Evolutionary conservation across 1,140 invertebrate genomes (phyloP).

Genomic region (Rhyzopertha dominica): DNA sequence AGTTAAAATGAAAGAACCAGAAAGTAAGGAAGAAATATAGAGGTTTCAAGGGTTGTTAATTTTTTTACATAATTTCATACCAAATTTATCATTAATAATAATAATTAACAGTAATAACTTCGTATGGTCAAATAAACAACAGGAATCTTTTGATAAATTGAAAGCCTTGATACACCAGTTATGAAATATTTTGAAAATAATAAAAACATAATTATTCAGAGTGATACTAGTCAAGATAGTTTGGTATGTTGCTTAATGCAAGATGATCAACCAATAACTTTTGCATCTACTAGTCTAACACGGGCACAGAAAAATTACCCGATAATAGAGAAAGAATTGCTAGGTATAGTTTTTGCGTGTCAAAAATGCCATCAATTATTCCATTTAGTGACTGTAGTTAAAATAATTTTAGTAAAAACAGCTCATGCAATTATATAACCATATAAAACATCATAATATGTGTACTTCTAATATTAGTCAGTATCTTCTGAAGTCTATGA

Average conservation of each 20-base stretch:
- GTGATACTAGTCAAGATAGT: slow-evolving; percentile 36
- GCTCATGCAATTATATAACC: too few relatives aligned
- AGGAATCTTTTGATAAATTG: slow-evolving; percentile 20
- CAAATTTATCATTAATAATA: slow-evolving; percentile 22
- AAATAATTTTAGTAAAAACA: too few relatives aligned
- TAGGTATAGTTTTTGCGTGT: slow-evolving; percentile 27
- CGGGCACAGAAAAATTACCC: slow-evolving; percentile 30
- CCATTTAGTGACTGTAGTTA: too few relatives aligned
- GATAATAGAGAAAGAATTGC: slow-evolving; percentile 25
- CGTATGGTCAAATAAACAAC: slow-evolving; percentile 38
- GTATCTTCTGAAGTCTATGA: too few relatives aligned
- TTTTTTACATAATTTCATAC: slow-evolving; percentile 30
- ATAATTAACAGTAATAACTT: slow-evolving; percentile 25
- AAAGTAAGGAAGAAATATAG: slow-evolving; percentile 37
- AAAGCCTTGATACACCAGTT: slow-evolving; percentile 24
- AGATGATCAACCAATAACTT: slow-evolving; percentile 39
- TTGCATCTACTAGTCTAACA: slow-evolving; percentile 31
- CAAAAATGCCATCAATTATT: too few relatives aligned
- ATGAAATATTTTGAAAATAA: slow-evolving; percentile 29
- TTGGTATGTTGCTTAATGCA: slow-evolving; percentile 27
- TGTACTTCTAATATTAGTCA: too few relatives aligned
- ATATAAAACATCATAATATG: too few relatives aligned
- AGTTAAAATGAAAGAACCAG: slow-evolving; percentile 29
- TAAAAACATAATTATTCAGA: slow-evolving; percentile 29
- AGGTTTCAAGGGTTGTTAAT: slow-evolving; percentile 33